Evolutionary conservation across 2,797 vertebrate genomes (phyloP).

Genomic region (Pantherophis alleghaniensis): DNA sequence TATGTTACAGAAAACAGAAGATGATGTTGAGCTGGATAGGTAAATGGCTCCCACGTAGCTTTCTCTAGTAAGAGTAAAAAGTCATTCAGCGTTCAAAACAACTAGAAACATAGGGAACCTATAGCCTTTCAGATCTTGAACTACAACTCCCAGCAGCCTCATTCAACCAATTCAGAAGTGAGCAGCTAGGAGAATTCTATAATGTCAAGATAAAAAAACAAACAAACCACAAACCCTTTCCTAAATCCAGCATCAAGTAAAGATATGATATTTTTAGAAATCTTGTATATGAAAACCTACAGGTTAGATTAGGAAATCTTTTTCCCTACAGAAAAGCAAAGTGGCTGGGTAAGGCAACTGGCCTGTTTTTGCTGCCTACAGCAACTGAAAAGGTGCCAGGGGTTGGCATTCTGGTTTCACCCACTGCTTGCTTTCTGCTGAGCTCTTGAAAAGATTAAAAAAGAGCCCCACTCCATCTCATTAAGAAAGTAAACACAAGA

Average conservation of each 20-base stretch:
- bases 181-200: not conserved
- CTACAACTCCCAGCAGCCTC: not conserved
- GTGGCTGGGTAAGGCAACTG: not conserved
- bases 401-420: constrained; percentile 42
- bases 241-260: not conserved
- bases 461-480: constrained; percentile 89
- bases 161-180: not conserved
- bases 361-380: not conserved
- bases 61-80: not conserved
- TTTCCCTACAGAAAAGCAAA: not conserved
- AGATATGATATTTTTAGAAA: not conserved
- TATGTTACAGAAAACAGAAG: not conserved
- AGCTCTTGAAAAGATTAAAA: constrained; percentile 72
- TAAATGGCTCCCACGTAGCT: not conserved
- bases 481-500: constrained; percentile 99
- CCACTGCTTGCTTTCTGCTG: constrained; percentile 48
- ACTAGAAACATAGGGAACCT: not conserved
- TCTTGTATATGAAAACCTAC: not conserved
- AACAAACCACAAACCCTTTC: not conserved
- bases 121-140: not conserved
- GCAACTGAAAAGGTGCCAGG: constrained; percentile 21
- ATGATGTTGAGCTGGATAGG: not conserved
- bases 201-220: not conserved
- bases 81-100: constrained; percentile 1
- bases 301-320: not conserved